Percentiles rank a stretch among this genome's conserved stretches.
These are phyloP conservation scores for Temnothorax longispinosus DNA, from an alignment of 1,140 invertebrate species.

Conservation along the genomic window DNA sequence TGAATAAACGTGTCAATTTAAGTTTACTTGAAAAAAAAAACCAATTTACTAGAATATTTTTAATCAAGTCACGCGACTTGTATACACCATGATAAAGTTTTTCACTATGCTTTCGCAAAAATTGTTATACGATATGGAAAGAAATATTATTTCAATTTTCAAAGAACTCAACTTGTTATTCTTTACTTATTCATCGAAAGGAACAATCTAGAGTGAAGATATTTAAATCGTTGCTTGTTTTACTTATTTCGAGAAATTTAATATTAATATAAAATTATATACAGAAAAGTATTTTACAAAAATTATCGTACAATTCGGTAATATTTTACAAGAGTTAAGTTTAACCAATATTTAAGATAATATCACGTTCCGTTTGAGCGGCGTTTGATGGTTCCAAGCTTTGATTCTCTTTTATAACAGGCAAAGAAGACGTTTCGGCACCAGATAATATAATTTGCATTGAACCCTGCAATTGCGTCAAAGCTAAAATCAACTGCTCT, in stretches of 20 bases:
- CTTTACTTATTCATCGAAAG: not conserved
- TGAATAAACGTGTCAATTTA: not conserved
- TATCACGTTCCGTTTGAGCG: slow-evolving; percentile 86
- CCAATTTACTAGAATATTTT: slow-evolving; percentile 55
- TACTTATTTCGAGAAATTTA: slow-evolving; percentile 35
- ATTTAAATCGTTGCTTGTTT: slow-evolving; percentile 1
- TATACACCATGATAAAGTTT: not conserved
- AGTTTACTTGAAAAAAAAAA: slow-evolving; percentile 31
- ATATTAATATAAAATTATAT: slow-evolving; percentile 69
- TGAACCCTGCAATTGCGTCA: slow-evolving; percentile 89
- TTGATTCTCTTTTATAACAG: slow-evolving; percentile 79
- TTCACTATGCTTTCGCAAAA: not conserved
- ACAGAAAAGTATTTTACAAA: slow-evolving; percentile 54
- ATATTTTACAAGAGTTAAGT: not conserved
- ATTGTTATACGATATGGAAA: not conserved
- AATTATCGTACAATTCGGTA: not conserved
- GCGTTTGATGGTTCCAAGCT: slow-evolving; percentile 86
- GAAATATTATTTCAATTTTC: slow-evolving; percentile 15
- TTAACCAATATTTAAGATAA: slow-evolving; percentile 86
- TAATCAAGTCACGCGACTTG: not conserved
- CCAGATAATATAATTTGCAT: slow-evolving; percentile 89
- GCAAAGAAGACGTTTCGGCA: slow-evolving; percentile 80
- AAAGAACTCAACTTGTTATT: not conserved
- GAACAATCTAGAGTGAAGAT: not conserved
- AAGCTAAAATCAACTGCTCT: slow-evolving; percentile 87